Evolutionary conservation across 2,888 invertebrate genomes (phyloP), one percentile per base, ranked within the genome.

Genomic region (Caenorhabditis sp.): DNA sequence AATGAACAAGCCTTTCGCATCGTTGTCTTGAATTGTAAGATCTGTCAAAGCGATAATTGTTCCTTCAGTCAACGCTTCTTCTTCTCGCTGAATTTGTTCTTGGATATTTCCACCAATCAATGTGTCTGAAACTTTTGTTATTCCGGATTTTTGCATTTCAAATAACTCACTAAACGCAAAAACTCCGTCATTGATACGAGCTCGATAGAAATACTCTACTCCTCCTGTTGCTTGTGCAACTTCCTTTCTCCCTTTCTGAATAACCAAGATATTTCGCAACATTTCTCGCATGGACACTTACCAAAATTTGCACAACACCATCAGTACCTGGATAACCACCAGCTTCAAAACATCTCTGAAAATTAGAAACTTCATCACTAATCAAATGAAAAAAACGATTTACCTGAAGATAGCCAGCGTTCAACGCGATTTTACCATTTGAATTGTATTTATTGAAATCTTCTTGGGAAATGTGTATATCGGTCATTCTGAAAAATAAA

Each of bases 361-460:
- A 58, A 5, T n/a, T n/a, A 17, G 1, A 26, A 20, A 21, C 17
- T n/a, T 49, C 27, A 36, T n/a, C 14, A 31, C 31, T n/a, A 7
- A 14, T 50, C 25, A n/a, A 7, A 23, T n/a, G 27, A 50, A 26
- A 7, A 31, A 1, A 27, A n/a, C n/a, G n/a, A n/a, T n/a, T n/a
- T 54, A 65, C 70, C 43, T 75, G 74, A 21, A 70, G 49, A 59
- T 54, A 70, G 17, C 67, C 70, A 1, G 62, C 27, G 1, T 62
- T 43, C 0, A 75, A 56, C 5, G 63, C 64, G n/a, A 75, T 57
- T 54, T 75, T 70, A 20, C 70, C 70, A 12, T 70, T 65, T 3
- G 54, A 26, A 26, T 63, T 70, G 56, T 70, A 70, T 52, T 75
- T 75, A 43, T 75, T 63, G 58, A 70, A 74, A 50, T 36, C 49